Conservation (phyloP, 35 echinoderm and acorn worm species). For the Strongylocentrotus purpuratus region DNA sequence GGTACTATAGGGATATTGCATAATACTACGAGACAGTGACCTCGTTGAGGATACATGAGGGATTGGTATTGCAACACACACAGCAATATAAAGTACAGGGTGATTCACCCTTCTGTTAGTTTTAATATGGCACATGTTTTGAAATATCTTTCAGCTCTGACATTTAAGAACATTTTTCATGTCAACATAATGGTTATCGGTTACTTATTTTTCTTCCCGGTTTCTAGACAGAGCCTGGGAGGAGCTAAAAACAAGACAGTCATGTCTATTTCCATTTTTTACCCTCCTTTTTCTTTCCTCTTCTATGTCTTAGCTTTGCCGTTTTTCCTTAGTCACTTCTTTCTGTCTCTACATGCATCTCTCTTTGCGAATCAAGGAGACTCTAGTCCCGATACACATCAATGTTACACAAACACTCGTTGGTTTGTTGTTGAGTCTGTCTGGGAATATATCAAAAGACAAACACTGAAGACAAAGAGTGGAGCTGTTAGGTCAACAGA, state of each 20-base stretch:
- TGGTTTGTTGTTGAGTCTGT: neutral
- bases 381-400: neutral
- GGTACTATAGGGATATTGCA: neutral
- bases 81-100: too few relatives aligned
- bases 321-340: neutral
- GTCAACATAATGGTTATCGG: neutral
- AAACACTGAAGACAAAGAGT: slow-evolving; percentile 22
- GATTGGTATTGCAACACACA: too few relatives aligned
- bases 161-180: neutral
- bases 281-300: neutral
- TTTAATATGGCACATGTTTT: too few relatives aligned
- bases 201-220: neutral
- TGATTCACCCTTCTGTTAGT: too few relatives aligned
- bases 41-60: neutral
- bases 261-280: neutral
- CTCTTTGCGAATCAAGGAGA: neutral
- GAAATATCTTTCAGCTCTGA: too few relatives aligned
- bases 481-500: slow-evolving; percentile 18
- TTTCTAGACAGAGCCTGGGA: neutral
- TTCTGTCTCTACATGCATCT: neutral
- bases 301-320: neutral
- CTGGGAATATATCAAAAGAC: slow-evolving; percentile 16
- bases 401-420: neutral
- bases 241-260: neutral
- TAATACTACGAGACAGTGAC: neutral